phyloP scores from a whole-genome alignment of 2,113 vertebrate genomes.

The Siniperca chuatsi region DNA sequence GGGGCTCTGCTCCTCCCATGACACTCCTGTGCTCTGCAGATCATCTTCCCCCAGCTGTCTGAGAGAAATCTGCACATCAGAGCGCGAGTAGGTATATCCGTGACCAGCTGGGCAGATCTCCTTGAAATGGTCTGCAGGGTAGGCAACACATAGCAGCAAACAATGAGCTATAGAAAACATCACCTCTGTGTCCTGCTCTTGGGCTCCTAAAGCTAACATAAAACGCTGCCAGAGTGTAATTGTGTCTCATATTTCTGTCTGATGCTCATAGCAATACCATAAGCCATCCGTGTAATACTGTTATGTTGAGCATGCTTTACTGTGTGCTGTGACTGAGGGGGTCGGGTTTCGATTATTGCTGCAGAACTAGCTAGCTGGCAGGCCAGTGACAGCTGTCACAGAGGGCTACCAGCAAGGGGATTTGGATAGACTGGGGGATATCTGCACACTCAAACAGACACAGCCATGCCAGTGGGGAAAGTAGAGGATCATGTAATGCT shows the following conservation, averaged over 20 bases:
- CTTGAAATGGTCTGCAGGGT: constrained; percentile 83
- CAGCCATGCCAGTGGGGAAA: constrained; percentile 47
- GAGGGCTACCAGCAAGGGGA: constrained; percentile 25
- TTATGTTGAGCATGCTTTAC: constrained; percentile 55
- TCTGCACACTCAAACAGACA: constrained; percentile 49
- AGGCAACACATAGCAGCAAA: constrained; percentile 47
- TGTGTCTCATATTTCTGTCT: constrained; percentile 53
- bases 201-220: neutral
- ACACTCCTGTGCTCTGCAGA: constrained; percentile 75
- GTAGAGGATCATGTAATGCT: constrained; percentile 54
- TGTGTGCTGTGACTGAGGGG: constrained; percentile 38
- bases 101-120: constrained; percentile 88
- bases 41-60: constrained; percentile 90
- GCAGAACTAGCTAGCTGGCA: constrained; percentile 41
- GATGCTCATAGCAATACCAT: constrained; percentile 54
- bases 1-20: constrained; percentile 75
- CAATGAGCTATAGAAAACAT: constrained; percentile 52
- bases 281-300: constrained; percentile 66
- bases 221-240: constrained; percentile 53
- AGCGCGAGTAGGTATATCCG: constrained; percentile 85
- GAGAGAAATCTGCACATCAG: constrained; percentile 87
- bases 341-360: constrained; percentile 41
- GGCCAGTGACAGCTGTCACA: constrained; percentile 60
- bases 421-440: constrained; percentile 44
- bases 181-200: constrained; percentile 5